Evolutionary conservation across 2,888 invertebrate genomes (phyloP), one percentile per base, ranked within the genome.

Genomic region (Altica lythri): DNA sequence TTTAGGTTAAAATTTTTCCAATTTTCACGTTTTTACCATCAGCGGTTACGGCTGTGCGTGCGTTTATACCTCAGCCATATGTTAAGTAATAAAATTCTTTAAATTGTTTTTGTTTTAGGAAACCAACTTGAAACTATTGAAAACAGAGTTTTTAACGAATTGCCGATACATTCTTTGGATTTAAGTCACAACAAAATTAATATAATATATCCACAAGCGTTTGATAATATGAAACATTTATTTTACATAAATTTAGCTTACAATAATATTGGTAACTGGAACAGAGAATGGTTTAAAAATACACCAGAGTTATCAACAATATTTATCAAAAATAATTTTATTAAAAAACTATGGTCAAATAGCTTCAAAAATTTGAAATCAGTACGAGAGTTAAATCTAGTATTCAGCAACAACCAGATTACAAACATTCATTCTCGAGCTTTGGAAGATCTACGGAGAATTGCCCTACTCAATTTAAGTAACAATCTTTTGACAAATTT

Each of bases 361-460:
- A 62, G 63, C 22, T 68, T 68, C 38, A 50, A 32, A 14, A 67
- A 68, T 51, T 51, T 68, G 13, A 55, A 47, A 35, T 4, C 2
- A 6, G 12, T 14, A 1, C 62, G 64, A 9, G 35, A 57, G 0
- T 30, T 68, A 6, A 65, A 66, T 42, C 43, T 68, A 8, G 51
- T 68, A 25, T 66, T 68, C 13, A 65, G 65, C 42, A 30, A 64
- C 49, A 68, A 68, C 43, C 57, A 60, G 54, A 65, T 68, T 19
- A 57, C 51, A 2, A 46, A 25, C 10, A 59, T 68, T 10, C 38
- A 67, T 17, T 37, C 45, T 1, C 22, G 60, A 13, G 65, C 66
- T 6, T 68, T 68, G 46, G 42, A 44, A 17, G 61, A 57, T 13
- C 22, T 68, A 12, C 45, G 53, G 16, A 53, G 55, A 18, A 59